Base-by-base conservation (phyloP, 2,113 vertebrate species). In the Regulus satrapa region DNA sequence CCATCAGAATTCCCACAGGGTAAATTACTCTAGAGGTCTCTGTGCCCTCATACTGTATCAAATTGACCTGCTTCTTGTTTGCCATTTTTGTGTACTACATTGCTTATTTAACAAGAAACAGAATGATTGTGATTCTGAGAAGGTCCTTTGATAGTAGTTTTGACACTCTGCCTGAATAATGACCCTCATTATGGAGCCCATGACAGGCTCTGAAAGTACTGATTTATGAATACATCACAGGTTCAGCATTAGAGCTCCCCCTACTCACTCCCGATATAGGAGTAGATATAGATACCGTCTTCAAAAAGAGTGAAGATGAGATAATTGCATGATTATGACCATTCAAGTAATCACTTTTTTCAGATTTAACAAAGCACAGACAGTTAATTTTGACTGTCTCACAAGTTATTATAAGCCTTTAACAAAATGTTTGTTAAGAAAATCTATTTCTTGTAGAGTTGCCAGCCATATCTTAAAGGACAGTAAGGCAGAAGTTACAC, bases 41-140 rank as follows among this genome's bases (percentile, higher is more conserved):
- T 97, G 98, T 99, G 99, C 98, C 99, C 99, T 98, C 93, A 97
- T 98, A 97, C 99, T 98, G 99, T 99, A 99, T 99, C 99, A 99
- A 99, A 98, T 99, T 99, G 99, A 99, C 99, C 99, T 98, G 98
- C 98, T 98, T 98, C 99, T 99, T 99, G 99, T 99, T 99, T 99
- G 99, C 99, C 99, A 99, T 99, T 99, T 98, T 99, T 99, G 99
- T 99, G 99, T 99, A 99, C 99, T 98, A 98, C 98, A 98, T 99
- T 99, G 99, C 99, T 99, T 99, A 99, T 99, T 99, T 99, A 99
- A 99, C 99, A 99, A 99, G 99, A 99, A 99, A 99, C 98, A 99
- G 99, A 99, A 99, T 99, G 99, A 99, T 99, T 99, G 98, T 98
- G 98, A 99, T 99, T 99, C 99, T 98, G 98, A 99, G 99, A 99